Base-by-base conservation (phyloP, 2,888 invertebrate genomes). In the Litoditis marina region DNA sequence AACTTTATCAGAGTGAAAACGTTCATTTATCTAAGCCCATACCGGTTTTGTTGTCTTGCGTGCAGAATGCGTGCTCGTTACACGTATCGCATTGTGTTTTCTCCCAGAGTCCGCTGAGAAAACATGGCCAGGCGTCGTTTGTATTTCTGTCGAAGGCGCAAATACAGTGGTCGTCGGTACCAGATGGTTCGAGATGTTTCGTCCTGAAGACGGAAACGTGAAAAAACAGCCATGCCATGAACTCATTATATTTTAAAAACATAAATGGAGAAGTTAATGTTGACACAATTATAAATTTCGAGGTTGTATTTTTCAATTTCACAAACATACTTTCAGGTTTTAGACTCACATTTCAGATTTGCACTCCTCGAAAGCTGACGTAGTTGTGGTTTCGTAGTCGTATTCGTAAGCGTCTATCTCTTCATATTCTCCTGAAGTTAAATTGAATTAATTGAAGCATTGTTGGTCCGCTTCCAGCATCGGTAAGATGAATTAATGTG, bases 101-200 rank as follows among this genome's bases (percentile, higher is more conserved):
- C 32, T 68, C 69, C 73, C 73, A 73, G 2, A 65, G 60, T 13
- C 62, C 63, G 34, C 65, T 69, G 28, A 69, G 50, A 55, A 67
- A 69, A 49, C 73, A 73, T 2, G 73, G 73, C 73, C 73, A 73
- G 1, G 73, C 71, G 52, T 73, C 74, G 50, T 72, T 66, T 22
- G 74, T 74, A 0, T 63, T 63, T 51, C 78, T 56, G 58, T 80
- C 80, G 44, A 80, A 80, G 1, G 79, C 80, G 32, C 79, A 79
- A 47, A 76, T 69, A 52, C 79, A 79, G 27, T 72, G 73, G 27
- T 78, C 77, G 13, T 67, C 58, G 5, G 63, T 58, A 2, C 73
- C 71, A 22, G 63, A 60, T 13, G 77, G 75, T 30, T 68, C 68
- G 27, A 76, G 71, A 51, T 61, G 68, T 63, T 78, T 78, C 31